A percentile compares a stretch with the other conserved stretches of the same genome.
phyloP scores from a whole-genome alignment of 2,888 invertebrate genomes.

The Coenonympha arcania region DNA sequence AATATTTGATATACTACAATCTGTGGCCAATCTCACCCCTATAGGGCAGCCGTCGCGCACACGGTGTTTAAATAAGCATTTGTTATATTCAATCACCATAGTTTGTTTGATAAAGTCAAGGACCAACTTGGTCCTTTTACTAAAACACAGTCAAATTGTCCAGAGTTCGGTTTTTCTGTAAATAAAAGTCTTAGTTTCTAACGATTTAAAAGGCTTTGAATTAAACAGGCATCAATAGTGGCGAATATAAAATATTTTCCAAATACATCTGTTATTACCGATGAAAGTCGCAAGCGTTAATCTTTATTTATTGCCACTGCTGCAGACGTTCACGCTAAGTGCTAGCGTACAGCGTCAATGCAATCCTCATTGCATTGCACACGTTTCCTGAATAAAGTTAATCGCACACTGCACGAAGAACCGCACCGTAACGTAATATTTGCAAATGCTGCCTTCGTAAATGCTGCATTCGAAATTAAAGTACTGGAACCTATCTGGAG shows the following conservation, averaged over 20 bases:
- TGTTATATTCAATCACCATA: not conserved
- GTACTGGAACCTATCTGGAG: too few relatives aligned
- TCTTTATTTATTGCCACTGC: not conserved
- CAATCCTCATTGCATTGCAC: not conserved
- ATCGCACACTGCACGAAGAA: too few relatives aligned
- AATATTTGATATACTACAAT: conserved; percentile 13
- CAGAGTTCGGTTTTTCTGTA: too few relatives aligned
- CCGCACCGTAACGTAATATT: too few relatives aligned
- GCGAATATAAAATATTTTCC: not conserved
- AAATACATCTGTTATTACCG: not conserved
- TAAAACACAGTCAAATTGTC: too few relatives aligned
- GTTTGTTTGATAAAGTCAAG: too few relatives aligned
- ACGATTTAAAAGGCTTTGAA: too few relatives aligned
- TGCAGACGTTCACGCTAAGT: not conserved
- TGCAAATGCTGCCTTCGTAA: too few relatives aligned
- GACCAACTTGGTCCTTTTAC: too few relatives aligned
- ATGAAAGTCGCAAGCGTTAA: not conserved
- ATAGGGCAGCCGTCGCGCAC: not conserved
- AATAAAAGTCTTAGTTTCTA: too few relatives aligned
- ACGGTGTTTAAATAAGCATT: not conserved
- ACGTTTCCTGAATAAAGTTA: not conserved
- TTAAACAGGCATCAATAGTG: too few relatives aligned
- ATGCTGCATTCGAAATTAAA: too few relatives aligned
- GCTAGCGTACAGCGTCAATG: not conserved
- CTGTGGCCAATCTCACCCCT: conserved; percentile 9